Evolutionary conservation across 2,888 invertebrate species (phyloP).

Genomic region (Biston stratarius): DNA sequence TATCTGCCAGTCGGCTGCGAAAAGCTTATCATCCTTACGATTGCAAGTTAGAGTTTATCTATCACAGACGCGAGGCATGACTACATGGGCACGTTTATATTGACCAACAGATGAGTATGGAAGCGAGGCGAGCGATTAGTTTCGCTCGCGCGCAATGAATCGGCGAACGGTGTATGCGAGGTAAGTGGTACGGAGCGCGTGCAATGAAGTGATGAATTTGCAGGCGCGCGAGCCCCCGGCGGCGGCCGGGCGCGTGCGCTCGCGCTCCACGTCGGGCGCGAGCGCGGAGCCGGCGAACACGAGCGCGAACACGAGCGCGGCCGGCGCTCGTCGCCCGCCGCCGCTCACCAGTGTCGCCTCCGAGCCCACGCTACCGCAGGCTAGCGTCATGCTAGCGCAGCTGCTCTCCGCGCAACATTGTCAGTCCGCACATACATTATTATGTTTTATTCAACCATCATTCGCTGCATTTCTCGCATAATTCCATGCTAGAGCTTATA

Average conservation of each 20-base stretch:
- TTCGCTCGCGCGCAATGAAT: slow-evolving; percentile 56
- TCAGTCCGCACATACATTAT: slow-evolving; percentile 67
- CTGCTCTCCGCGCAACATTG: slow-evolving; percentile 90
- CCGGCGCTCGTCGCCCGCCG: slow-evolving; percentile 72
- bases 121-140: slow-evolving; percentile 54
- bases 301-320: slow-evolving; percentile 51
- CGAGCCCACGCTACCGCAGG: slow-evolving; percentile 90
- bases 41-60: slow-evolving; percentile 41
- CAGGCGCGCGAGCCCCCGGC: slow-evolving; percentile 70
- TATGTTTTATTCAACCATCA: background rate
- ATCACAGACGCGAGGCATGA: slow-evolving; percentile 47
- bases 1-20: slow-evolving; percentile 26
- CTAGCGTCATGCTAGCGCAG: slow-evolving; percentile 93
- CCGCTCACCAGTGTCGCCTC: slow-evolving; percentile 91
- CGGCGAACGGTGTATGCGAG: slow-evolving; percentile 50
- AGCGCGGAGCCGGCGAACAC: slow-evolving; percentile 50
- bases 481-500: too few species aligned
- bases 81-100: slow-evolving; percentile 60
- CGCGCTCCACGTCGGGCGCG: slow-evolving; percentile 73
- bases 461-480: background rate
- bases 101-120: slow-evolving; percentile 63
- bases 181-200: slow-evolving; percentile 53
- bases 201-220: slow-evolving; percentile 53
- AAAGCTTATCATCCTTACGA: slow-evolving; percentile 34
- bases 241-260: slow-evolving; percentile 69